Evolutionary conservation across 2,113 vertebrate species (phyloP).

Genomic region (Isurus oxyrinchus): DNA sequence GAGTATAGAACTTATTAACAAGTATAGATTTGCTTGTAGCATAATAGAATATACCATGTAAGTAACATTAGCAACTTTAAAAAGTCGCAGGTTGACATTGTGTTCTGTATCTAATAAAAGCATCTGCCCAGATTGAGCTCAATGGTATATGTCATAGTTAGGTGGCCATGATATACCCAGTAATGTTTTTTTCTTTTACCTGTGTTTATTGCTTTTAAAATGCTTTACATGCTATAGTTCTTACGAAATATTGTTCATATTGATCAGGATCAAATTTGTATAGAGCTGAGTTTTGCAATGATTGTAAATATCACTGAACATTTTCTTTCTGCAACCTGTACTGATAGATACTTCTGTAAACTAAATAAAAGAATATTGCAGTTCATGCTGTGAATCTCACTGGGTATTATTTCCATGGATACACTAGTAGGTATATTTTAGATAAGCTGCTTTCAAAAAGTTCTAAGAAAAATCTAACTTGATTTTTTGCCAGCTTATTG

Average conservation of each 20-base stretch:
- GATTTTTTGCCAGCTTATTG: not conserved
- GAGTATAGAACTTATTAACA: constrained; percentile 79
- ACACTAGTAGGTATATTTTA: not conserved
- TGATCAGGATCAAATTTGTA: constrained; percentile 97
- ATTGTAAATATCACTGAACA: constrained; percentile 98
- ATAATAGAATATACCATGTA: constrained; percentile 74
- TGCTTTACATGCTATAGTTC: constrained; percentile 85
- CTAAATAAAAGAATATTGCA: constrained; percentile 88
- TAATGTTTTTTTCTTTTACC: constrained; percentile 60
- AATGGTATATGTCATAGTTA: constrained; percentile 58
- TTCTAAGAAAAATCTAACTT: not conserved
- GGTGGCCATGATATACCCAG: constrained; percentile 69
- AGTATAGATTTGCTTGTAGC: constrained; percentile 88
- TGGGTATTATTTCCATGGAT: not conserved
- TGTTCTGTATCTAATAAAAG: constrained; percentile 69
- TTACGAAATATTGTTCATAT: constrained; percentile 86
- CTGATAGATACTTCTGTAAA: constrained; percentile 90
- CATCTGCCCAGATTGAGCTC: constrained; percentile 59
- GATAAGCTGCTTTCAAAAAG: not conserved
- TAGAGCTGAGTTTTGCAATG: constrained; percentile 88
- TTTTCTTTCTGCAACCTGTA: constrained; percentile 79
- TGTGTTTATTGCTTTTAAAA: constrained; percentile 73
- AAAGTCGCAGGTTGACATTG: constrained; percentile 69
- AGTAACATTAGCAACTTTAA: constrained; percentile 79
- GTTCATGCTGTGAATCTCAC: constrained; percentile 53